phyloP scores from a whole-genome alignment of 2,888 invertebrate genomes.

The Parnassius apollo region DNA sequence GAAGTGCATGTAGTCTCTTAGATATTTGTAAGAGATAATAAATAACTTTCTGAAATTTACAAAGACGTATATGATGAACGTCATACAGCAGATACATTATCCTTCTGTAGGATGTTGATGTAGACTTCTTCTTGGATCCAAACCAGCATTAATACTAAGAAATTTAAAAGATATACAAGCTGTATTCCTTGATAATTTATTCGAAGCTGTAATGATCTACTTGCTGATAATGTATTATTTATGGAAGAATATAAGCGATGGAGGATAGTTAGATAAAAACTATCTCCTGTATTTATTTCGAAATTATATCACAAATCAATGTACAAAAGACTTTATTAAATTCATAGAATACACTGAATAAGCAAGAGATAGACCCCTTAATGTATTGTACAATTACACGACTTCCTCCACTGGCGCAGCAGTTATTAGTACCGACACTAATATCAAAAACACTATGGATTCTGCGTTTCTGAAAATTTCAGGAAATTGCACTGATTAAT shows the following conservation, averaged over 20 bases:
- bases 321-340: slow-evolving; percentile 52
- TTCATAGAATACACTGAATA: slow-evolving; percentile 42
- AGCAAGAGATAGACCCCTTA: slow-evolving; percentile 44
- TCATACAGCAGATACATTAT: slow-evolving; percentile 37
- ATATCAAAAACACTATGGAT: slow-evolving; percentile 53
- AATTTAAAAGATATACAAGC: slow-evolving; percentile 54
- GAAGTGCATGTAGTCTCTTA: slow-evolving; percentile 42
- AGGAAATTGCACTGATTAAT: slow-evolving; percentile 35
- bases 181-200: slow-evolving; percentile 53
- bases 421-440: slow-evolving; percentile 66
- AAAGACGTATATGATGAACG: slow-evolving; percentile 51
- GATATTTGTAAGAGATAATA: slow-evolving; percentile 46
- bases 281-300: slow-evolving; percentile 62
- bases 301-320: slow-evolving; percentile 49
- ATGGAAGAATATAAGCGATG: slow-evolving; percentile 54
- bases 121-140: slow-evolving; percentile 47
- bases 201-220: slow-evolving; percentile 48
- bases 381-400: slow-evolving; percentile 51
- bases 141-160: slow-evolving; percentile 49
- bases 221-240: slow-evolving; percentile 56
- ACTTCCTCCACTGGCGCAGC: slow-evolving; percentile 59
- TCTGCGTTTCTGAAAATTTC: slow-evolving; percentile 56
- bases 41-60: slow-evolving; percentile 50
- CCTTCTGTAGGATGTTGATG: too few relatives aligned
- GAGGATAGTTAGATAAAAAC: slow-evolving; percentile 60